These are phyloP conservation scores for Acridotheres tristis DNA, from an alignment of 2,797 vertebrate genomes.

Conservation along the genomic window DNA sequence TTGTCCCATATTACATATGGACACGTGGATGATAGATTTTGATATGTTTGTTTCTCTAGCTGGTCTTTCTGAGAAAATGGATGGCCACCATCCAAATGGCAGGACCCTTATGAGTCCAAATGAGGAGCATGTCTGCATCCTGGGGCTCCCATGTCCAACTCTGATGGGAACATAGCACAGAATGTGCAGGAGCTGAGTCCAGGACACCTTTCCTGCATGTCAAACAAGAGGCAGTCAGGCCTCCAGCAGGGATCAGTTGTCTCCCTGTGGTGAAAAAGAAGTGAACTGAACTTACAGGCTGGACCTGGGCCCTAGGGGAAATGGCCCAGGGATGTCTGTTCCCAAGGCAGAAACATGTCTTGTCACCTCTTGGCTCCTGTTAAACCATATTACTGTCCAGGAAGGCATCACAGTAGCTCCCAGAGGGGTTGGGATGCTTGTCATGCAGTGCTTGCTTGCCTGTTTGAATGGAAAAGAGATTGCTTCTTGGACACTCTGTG, in stretches of 20 bases:
- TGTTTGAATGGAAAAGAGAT: background rate
- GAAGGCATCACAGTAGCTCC: background rate
- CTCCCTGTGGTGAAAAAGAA: background rate
- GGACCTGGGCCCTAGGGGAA: background rate
- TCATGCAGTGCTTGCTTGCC: fast-evolving
- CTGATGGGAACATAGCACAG: background rate
- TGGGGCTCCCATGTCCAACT: background rate
- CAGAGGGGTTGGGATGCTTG: background rate
- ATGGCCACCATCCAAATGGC: background rate
- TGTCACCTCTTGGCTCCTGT: background rate
- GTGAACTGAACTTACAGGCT: background rate
- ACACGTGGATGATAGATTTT: background rate
- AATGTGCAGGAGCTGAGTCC: background rate
- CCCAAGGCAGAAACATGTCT: background rate
- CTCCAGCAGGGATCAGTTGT: background rate
- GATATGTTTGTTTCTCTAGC: background rate
- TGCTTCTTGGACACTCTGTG: background rate
- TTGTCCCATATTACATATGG: background rate
- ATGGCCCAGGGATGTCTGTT: background rate
- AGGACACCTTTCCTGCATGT: background rate
- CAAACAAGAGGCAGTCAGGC: background rate
- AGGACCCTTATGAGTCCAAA: background rate
- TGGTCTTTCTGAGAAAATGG: background rate
- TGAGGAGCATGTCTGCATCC: fast-evolving
- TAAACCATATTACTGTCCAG: background rate